These are phyloP conservation scores for Lanistes nyassanus DNA, from an alignment of 1,140 invertebrate genomes.

Conservation along the genomic window DNA sequence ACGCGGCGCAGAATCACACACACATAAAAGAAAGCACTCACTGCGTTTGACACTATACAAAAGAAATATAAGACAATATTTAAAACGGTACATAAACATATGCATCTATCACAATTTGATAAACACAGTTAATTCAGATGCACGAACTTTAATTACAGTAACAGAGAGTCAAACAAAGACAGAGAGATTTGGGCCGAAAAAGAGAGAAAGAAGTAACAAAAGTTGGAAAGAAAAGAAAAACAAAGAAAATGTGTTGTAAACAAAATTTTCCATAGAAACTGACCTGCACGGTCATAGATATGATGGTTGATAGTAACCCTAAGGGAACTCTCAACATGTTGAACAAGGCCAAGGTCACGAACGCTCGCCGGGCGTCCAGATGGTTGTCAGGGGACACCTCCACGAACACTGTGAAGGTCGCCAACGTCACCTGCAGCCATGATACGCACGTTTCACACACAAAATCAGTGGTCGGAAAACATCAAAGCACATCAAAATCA, in stretches of 20 bases:
- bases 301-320: conserved; percentile 63
- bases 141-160: too few relatives aligned
- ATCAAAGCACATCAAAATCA: not conserved
- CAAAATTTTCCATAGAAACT: not conserved
- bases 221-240: too few relatives aligned
- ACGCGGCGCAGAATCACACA: too few relatives aligned
- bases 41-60: not conserved
- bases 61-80: not conserved
- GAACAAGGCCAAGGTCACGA: conserved; percentile 95
- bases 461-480: not conserved
- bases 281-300: conserved; percentile 35
- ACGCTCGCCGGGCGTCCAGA: conserved; percentile 85
- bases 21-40: conserved; percentile 8
- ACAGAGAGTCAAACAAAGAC: too few relatives aligned
- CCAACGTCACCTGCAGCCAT: conserved; percentile 31
- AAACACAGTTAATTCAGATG: too few relatives aligned
- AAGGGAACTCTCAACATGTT: conserved; percentile 94
- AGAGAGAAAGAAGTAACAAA: too few relatives aligned
- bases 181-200: too few relatives aligned
- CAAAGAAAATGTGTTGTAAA: conserved; percentile 12
- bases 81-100: too few relatives aligned
- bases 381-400: conserved; percentile 23
- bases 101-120: too few relatives aligned
- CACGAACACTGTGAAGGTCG: conserved; percentile 36
- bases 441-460: not conserved